Base-by-base conservation (phyloP, 2,113 vertebrate genomes). In the Barbus barbus region DNA sequence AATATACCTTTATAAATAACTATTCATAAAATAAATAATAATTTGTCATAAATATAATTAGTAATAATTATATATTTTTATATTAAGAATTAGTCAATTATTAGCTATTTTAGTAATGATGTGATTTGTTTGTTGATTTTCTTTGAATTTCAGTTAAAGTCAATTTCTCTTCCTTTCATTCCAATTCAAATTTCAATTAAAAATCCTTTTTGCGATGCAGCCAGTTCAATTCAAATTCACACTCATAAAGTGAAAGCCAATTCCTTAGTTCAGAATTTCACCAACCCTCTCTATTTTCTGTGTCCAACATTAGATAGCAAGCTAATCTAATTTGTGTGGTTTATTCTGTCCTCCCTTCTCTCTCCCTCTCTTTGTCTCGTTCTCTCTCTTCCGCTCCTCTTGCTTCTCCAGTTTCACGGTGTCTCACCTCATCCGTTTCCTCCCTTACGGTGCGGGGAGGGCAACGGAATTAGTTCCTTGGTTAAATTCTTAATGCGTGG, bases 401-500 rank as follows among this genome's bases (percentile, higher is more conserved):
- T 73, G 38, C 41, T 33, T 61, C 51, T 73, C 78, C 67, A 46
- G 58, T 48, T 86, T 61, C 67, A 83, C 12, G 31, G 85, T 77
- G 67, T 44, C 77, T 78, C 56, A 60, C 46, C 82, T 74, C 60
- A n/a, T 81, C 46, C 38, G 13, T 58, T 46, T 61, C 33, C n/a
- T 86, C 51, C 81, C 46, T 67, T 46, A 51, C 26, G 48, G 53
- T 63, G 18, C 5, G 13, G 63, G 51, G 13, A 75, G 48, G 28
- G 48, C 51, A 38, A 38, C 65, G 11, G 69, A 86, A 67, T 67
- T 53, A 82, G 83, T 82, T 84, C 11, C 77, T 84, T 63, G 80
- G 88, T 88, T 88, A 84, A 83, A 85, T 86, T 88, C 91, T 88
- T 89, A 86, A 85, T 83, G 90, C 82, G 89, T 87, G 90, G 88